A percentile compares a stretch with the other conserved stretches of the same genome.
phyloP scores from a whole-genome alignment of 92 coral and sea anemone species.

The Blastomussa wellsi region DNA sequence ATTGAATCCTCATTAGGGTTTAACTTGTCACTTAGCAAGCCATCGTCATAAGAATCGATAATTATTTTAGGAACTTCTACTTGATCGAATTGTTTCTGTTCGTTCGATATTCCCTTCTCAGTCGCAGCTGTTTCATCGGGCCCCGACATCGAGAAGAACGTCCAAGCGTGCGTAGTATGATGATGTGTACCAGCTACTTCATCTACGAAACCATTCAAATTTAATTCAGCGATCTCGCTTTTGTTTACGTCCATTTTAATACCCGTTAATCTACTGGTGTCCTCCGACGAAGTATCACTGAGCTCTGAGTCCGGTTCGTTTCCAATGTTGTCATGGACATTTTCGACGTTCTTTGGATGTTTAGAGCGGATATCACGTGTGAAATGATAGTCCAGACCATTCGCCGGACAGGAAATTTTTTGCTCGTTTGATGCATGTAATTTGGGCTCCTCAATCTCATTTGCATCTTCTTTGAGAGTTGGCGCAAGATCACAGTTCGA shows the following conservation, averaged over 20 bases:
- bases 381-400: slow-evolving; percentile 34
- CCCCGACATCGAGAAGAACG: slow-evolving; percentile 78
- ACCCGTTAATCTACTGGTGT: slow-evolving; percentile 30
- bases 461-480: slow-evolving; percentile 32
- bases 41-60: slow-evolving; percentile 53
- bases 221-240: slow-evolving; percentile 8
- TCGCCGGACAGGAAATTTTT: slow-evolving; percentile 8
- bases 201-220: slow-evolving; percentile 17
- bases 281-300: not conserved
- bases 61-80: slow-evolving; percentile 55
- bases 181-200: slow-evolving; percentile 31
- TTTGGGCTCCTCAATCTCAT: slow-evolving; percentile 20
- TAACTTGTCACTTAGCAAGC: slow-evolving; percentile 25
- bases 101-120: not conserved
- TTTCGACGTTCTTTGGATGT: slow-evolving; percentile 8
- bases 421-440: slow-evolving; percentile 22
- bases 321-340: slow-evolving; percentile 23
- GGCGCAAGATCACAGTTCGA: slow-evolving; percentile 34
- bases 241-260: slow-evolving; percentile 13
- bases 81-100: slow-evolving; percentile 23
- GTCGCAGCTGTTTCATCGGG: slow-evolving; percentile 27
- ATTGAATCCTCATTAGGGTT: slow-evolving; percentile 5
- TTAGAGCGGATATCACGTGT: slow-evolving; percentile 31
- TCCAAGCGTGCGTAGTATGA: slow-evolving; percentile 81
- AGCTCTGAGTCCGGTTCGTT: not conserved